Evolutionary conservation across 2,797 vertebrate species (phyloP), one percentile per base, ranked within the genome.

Genomic region (Babyrousa celebensis): DNA sequence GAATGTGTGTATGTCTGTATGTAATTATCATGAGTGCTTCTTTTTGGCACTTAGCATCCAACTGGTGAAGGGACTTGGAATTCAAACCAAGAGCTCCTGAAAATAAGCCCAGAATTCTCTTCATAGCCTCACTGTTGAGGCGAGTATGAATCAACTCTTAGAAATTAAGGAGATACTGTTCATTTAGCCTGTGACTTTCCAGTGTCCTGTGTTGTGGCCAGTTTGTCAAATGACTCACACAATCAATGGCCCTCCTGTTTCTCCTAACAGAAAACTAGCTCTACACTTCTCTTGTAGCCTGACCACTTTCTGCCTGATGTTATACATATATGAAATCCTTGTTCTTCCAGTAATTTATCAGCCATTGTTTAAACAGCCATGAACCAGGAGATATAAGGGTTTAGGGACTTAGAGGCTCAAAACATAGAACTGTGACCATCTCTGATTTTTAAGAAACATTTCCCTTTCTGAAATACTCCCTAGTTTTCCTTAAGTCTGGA

Each of bases 51-150:
- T 70, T 89, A 77, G 10, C 52, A 29, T 89, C 4, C 0, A 60
- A 3, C n/a, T 78, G 62, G 20, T 79, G 14, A 85, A 65, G 18
- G 40, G 32, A n/a, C 8, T 36, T 90, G 58, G n/a, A 85, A 71
- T 71, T 56, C 48, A 32, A 85, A 78, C 40, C 29, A 85, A 91
- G 25, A 63, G n/a, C 12, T 4, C 15, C 14, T 85, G 74, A 62
- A 85, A 95, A 85, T 18, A 79, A 43, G n/a, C 72, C 67, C 56
- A 77, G 14, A 70, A 56, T 21, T 92, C n/a, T 70, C 12, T 60
- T 23, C 10, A 86, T 71, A 23, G 58, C 21, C 52, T 91, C 56
- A 71, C 8, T 17, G 8, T 67, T 74, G 60, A 80, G 58, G 36
- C 20, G 65, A 58, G 16, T 74, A 36, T 67, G 48, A 60, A 36